Conservation (phyloP, 2,888 invertebrate genomes). For the Desoria tigrina region DNA sequence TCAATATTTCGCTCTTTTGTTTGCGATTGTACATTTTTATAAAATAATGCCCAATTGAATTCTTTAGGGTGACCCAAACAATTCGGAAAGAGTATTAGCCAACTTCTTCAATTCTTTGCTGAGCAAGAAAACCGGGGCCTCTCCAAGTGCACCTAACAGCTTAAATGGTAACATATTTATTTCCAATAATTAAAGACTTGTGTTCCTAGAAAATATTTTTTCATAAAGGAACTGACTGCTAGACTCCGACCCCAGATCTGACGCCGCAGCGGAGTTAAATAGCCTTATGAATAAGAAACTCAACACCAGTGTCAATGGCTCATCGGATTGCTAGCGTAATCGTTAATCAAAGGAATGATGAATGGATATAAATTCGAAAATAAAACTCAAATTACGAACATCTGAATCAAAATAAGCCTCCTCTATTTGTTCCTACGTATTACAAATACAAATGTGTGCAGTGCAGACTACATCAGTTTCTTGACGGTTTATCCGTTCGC, state of each 20-base stretch:
- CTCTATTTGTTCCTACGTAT: too few relatives aligned
- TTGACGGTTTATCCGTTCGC: too few relatives aligned
- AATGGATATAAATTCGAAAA: conserved; percentile 2
- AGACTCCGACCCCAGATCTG: conserved; percentile 62
- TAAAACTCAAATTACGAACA: conserved; percentile 18
- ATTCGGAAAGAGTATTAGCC: conserved; percentile 90
- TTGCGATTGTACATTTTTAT: not conserved
- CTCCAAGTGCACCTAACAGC: conserved; percentile 55
- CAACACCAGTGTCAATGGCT: conserved; percentile 49
- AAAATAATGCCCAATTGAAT: conserved; percentile 13
- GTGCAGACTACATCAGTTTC: too few relatives aligned
- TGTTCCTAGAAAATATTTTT: not conserved
- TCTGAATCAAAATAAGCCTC: too few relatives aligned
- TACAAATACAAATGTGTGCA: too few relatives aligned
- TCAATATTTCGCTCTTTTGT: not conserved
- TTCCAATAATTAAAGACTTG: not conserved
- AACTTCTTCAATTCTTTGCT: conserved; percentile 97
- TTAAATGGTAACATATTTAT: conserved; percentile 57
- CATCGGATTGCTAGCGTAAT: conserved; percentile 51
- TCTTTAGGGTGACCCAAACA: conserved; percentile 74
- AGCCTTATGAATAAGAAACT: conserved; percentile 75
- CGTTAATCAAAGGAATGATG: too few relatives aligned
- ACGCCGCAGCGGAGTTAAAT: conserved; percentile 90
- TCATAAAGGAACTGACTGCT: conserved; percentile 9
- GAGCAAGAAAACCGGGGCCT: conserved; percentile 83